Evolutionary conservation across 2,113 vertebrate species (phyloP).

Genomic region (Phyllostomus hastatus): DNA sequence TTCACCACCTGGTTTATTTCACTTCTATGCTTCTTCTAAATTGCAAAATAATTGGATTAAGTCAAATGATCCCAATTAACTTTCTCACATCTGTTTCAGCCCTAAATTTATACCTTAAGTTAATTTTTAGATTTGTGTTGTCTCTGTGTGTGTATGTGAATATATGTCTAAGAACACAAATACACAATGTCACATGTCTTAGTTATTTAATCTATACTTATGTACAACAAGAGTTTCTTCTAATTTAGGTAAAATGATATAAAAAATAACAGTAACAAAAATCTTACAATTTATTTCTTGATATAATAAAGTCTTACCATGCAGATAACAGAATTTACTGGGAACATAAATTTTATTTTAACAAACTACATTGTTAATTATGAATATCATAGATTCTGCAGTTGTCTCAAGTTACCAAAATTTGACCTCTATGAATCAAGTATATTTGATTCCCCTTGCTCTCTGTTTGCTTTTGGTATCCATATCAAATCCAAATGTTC

Average conservation of each 20-base stretch:
- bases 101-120: neutral
- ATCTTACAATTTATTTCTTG: neutral
- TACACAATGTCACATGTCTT: neutral
- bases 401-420: neutral
- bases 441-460: neutral
- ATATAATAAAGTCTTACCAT: neutral
- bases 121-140: neutral
- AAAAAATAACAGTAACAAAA: neutral
- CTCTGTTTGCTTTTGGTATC: neutral
- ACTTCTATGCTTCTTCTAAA: neutral
- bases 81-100: neutral
- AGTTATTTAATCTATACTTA: neutral
- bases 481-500: neutral
- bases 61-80: neutral
- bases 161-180: neutral
- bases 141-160: neutral
- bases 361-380: neutral
- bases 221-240: neutral
- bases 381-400: neutral
- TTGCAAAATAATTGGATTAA: neutral
- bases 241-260: neutral
- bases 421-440: neutral
- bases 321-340: neutral
- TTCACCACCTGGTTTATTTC: too few species aligned
- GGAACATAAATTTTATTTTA: neutral